These are phyloP conservation scores for Coturnix japonica DNA, from an alignment of 2,113 vertebrate species.

Conservation along the genomic window DNA sequence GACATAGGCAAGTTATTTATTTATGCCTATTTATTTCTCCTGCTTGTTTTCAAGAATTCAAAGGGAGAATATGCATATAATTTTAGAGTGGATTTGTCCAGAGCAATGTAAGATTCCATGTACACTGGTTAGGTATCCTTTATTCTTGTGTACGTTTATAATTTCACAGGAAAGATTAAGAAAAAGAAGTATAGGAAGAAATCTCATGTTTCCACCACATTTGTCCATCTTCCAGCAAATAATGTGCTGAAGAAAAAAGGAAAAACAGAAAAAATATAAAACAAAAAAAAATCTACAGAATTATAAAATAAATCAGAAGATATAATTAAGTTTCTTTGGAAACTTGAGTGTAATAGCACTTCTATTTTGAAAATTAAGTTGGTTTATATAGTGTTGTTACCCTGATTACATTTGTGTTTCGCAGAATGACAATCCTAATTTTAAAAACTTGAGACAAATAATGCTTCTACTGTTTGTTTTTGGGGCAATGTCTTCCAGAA, in stretches of 20 bases:
- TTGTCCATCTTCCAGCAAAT: neutral
- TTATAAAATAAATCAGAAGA: neutral
- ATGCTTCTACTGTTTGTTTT: neutral
- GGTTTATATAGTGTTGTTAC: neutral
- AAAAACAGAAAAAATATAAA: neutral
- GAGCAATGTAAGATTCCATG: accelerated
- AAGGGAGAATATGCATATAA: neutral
- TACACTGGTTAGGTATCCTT: neutral
- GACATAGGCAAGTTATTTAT: neutral
- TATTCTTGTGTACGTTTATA: neutral
- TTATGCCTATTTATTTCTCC: neutral
- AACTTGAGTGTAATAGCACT: neutral
- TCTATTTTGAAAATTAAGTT: neutral
- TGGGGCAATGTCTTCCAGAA: neutral
- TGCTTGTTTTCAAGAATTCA: neutral
- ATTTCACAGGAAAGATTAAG: neutral
- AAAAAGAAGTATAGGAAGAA: neutral
- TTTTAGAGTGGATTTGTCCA: neutral
- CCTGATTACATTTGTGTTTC: neutral
- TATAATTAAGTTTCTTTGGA: neutral
- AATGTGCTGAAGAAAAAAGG: neutral
- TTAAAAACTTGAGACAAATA: neutral
- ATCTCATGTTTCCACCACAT: neutral
- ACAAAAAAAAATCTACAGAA: neutral
- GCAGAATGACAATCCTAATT: neutral